Evolutionary conservation across 2,888 invertebrate species (phyloP).

Genomic region (Limenitis camilla): DNA sequence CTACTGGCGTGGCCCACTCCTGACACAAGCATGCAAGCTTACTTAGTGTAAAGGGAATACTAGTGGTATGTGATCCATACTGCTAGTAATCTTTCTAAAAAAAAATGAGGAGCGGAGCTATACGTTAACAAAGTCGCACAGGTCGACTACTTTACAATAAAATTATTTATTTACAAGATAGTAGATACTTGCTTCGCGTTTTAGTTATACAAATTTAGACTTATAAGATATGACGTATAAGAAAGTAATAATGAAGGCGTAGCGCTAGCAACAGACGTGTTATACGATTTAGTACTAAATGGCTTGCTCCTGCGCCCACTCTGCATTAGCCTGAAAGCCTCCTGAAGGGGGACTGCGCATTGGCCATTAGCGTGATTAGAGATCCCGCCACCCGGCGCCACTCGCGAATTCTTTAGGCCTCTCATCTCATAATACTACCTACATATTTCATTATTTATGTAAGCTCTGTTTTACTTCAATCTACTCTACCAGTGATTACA

Average conservation of each 20-base stretch:
- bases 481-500: constrained; percentile 54
- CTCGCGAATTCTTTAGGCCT: constrained; percentile 69
- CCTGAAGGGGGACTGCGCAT: constrained; percentile 57
- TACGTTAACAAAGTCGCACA: too few species aligned
- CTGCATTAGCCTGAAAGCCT: constrained; percentile 64
- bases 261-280: constrained; percentile 36
- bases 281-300: constrained; percentile 52
- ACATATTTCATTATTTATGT: constrained; percentile 74
- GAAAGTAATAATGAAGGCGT: constrained; percentile 28
- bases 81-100: too few species aligned
- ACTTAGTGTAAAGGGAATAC: too few species aligned
- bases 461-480: constrained; percentile 64
- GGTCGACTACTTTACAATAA: too few species aligned
- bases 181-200: too few species aligned
- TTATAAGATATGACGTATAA: not conserved
- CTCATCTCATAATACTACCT: constrained; percentile 71
- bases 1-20: too few species aligned
- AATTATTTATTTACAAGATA: too few species aligned
- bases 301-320: constrained; percentile 20
- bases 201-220: too few species aligned
- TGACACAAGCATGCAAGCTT: too few species aligned
- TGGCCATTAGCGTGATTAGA: constrained; percentile 76
- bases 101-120: too few species aligned
- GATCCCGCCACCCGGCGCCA: constrained; percentile 51
- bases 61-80: too few species aligned